Evolutionary conservation across 2,113 vertebrate species (phyloP), one percentile per base, ranked within the genome.

Genomic region (Prolemur simus): DNA sequence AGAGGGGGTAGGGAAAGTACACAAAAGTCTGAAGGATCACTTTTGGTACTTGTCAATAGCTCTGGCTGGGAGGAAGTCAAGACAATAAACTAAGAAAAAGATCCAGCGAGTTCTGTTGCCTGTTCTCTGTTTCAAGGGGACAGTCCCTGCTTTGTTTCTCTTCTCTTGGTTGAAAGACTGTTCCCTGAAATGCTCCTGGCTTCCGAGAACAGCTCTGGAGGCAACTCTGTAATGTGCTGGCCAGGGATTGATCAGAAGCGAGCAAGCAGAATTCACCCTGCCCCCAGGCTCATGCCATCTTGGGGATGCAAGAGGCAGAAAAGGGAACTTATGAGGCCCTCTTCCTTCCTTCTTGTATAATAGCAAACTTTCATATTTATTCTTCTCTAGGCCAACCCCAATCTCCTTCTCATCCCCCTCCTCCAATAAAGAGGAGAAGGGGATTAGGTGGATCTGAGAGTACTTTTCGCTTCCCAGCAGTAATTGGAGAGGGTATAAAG

Each of bases 131-230:
- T 89, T 87, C 83, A 69, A 92, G 60, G 93, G 95, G 94, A 97
- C 92, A 97, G 96, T 95, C 97, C 87, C 96, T 93, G 93, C 96
- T 96, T 97, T 98, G 96, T 97, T 97, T 97, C 96, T 92, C 69
- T 92, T 95, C 89, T 94, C 96, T 89, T 8, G 39, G 66, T 58
- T 95, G 45, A 95, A 95, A 92, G 64, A 47, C 80, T 49, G 68
- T 97, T 97, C 94, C 92, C 95, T 97, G 96, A 97, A 97, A 95
- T 34, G 69, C 94, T 96, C 80, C 84, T 84, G 89, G 80, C 63
- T 97, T 97, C 97, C 13, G 83, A 97, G 97, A 97, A 98, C 45
- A 87, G 91, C 58, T 95, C 89, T 52, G 87, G 68, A 95, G 76
- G 80, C 87, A 78, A 58, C 60, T 87, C 52, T 9, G n/a, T 14